These are phyloP conservation scores for Nymphalis urticae DNA, from an alignment of 2,888 invertebrate genomes.

Conservation along the genomic window DNA sequence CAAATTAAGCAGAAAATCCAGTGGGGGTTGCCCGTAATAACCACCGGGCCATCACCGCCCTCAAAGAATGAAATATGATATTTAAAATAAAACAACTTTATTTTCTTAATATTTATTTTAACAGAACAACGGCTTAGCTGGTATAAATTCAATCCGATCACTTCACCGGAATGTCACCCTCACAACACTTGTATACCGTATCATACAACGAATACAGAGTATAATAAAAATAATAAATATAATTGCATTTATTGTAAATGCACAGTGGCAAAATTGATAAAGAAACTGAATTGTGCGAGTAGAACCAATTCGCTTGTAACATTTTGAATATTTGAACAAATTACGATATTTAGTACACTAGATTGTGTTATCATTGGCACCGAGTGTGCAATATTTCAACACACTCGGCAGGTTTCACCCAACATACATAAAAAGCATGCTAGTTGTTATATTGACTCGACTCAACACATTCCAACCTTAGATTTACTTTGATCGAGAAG, in stretches of 20 bases:
- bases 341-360: no score
- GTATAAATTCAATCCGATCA: neutral
- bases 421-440: no score
- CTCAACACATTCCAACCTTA: no score
- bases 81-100: constrained; percentile 1
- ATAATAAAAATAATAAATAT: neutral
- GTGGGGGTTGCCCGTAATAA: no score
- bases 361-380: no score
- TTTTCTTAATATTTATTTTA: constrained; percentile 11
- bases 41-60: no score
- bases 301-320: neutral
- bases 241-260: constrained; percentile 16
- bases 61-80: neutral
- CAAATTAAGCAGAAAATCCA: no score
- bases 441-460: no score
- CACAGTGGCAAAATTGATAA: neutral
- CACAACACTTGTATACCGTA: neutral
- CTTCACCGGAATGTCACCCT: constrained; percentile 12
- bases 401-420: no score
- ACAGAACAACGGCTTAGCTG: constrained; percentile 15
- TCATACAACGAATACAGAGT: neutral
- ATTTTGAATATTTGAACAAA: neutral
- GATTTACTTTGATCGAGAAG: no score
- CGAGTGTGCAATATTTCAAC: no score
- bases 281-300: neutral